These are phyloP conservation scores for Grapholita molesta DNA, from an alignment of 1,140 invertebrate species.

Conservation along the genomic window DNA sequence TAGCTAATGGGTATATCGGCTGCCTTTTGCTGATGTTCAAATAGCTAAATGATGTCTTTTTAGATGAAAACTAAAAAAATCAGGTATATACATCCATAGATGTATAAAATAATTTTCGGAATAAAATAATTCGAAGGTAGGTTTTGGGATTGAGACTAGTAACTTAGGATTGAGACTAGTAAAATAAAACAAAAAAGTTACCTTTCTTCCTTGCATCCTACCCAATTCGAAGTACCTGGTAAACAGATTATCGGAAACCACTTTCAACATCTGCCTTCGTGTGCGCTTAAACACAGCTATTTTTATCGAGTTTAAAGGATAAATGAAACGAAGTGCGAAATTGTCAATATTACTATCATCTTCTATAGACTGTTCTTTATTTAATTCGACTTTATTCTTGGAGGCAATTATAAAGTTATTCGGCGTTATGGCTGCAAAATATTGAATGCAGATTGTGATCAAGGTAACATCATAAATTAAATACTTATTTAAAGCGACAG, in stretches of 20 bases:
- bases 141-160: too few species aligned
- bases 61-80: too few species aligned
- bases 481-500: too few species aligned
- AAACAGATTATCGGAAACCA: constrained; percentile 71
- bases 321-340: constrained; percentile 79
- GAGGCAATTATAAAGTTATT: constrained; percentile 79
- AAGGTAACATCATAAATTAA: too few species aligned
- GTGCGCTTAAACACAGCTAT: constrained; percentile 79
- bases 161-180: neutral
- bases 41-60: too few species aligned
- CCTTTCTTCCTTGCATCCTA: constrained; percentile 59
- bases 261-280: constrained; percentile 78
- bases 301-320: constrained; percentile 78
- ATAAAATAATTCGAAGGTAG: too few species aligned
- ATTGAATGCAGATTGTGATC: too few species aligned
- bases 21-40: too few species aligned
- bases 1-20: too few species aligned
- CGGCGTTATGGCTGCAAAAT: constrained; percentile 73
- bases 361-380: neutral
- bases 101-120: too few species aligned
- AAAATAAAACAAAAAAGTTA: constrained; percentile 49
- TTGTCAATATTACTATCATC: constrained; percentile 19
- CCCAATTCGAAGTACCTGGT: constrained; percentile 76
- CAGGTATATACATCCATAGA: too few species aligned
- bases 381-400: constrained; percentile 76